These are phyloP conservation scores for Meriones psammophilus DNA, from an alignment of 2,797 vertebrate genomes.

Conservation along the genomic window DNA sequence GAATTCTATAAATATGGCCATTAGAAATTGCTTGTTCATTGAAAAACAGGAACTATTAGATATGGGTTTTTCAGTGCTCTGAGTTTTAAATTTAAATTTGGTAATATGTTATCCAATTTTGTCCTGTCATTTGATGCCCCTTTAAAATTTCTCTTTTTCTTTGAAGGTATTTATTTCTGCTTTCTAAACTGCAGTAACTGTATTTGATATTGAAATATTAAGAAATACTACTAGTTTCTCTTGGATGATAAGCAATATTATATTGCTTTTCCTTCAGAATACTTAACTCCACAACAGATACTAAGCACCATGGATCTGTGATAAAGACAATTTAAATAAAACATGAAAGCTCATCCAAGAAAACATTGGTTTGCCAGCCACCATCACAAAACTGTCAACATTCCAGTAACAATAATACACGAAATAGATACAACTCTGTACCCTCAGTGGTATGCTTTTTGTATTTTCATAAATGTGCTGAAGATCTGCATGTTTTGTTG, in stretches of 20 bases:
- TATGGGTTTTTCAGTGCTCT: neutral
- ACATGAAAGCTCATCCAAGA: neutral
- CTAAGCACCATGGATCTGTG: neutral
- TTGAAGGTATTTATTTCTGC: neutral
- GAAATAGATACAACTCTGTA: neutral
- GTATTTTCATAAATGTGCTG: neutral
- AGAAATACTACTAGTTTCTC: constrained; percentile 55
- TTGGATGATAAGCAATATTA: neutral
- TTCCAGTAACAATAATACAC: neutral
- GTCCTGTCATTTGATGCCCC: neutral
- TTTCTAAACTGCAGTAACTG: neutral
- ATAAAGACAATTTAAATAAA: constrained; percentile 28
- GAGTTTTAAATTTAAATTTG: constrained; percentile 40
- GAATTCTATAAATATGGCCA: neutral
- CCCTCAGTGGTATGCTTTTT: neutral
- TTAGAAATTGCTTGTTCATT: neutral
- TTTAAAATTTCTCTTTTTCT: constrained; percentile 24
- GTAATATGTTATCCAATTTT: neutral
- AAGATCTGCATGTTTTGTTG: neutral
- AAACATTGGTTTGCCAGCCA: constrained; percentile 13
- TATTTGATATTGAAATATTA: neutral
- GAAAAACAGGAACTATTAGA: constrained; percentile 4
- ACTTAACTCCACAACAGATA: neutral
- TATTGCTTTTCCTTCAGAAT: constrained; percentile 31
- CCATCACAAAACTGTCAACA: neutral